These are phyloP conservation scores for Ptyas mucosa DNA, from an alignment of 2,113 vertebrate species.

Conservation along the genomic window DNA sequence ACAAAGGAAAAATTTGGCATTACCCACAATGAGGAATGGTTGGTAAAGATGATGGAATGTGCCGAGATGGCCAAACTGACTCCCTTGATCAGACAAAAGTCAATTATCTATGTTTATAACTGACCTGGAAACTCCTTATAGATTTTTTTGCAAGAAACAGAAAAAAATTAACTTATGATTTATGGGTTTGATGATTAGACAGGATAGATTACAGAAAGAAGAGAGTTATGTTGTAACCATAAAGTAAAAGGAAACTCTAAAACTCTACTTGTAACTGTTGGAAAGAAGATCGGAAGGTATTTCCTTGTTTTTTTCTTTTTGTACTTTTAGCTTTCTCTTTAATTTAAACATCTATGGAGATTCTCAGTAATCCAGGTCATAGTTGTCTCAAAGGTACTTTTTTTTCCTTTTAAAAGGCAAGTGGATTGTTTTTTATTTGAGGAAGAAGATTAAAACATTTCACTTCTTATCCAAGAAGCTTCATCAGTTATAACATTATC, in stretches of 20 bases:
- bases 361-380: background rate
- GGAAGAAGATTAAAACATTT: background rate
- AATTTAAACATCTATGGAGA: background rate
- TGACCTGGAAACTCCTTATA: background rate
- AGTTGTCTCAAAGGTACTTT: background rate
- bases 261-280: background rate
- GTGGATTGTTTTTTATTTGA: background rate
- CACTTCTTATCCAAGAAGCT: background rate
- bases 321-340: background rate
- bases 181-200: background rate
- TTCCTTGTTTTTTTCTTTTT: background rate
- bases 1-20: background rate
- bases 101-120: background rate
- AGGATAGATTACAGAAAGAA: background rate
- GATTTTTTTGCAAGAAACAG: background rate
- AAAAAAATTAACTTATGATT: background rate
- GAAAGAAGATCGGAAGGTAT: background rate
- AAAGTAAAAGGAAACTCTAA: background rate
- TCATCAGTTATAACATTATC: background rate
- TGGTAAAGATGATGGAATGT: background rate
- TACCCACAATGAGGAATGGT: background rate
- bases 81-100: background rate
- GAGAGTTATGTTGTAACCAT: background rate
- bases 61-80: background rate
- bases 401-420: background rate